A percentile compares a stretch with the other conserved stretches of the same genome.
These are phyloP conservation scores for Tachypleus tridentatus DNA, from an alignment of 1,140 invertebrate genomes.

Conservation along the genomic window DNA sequence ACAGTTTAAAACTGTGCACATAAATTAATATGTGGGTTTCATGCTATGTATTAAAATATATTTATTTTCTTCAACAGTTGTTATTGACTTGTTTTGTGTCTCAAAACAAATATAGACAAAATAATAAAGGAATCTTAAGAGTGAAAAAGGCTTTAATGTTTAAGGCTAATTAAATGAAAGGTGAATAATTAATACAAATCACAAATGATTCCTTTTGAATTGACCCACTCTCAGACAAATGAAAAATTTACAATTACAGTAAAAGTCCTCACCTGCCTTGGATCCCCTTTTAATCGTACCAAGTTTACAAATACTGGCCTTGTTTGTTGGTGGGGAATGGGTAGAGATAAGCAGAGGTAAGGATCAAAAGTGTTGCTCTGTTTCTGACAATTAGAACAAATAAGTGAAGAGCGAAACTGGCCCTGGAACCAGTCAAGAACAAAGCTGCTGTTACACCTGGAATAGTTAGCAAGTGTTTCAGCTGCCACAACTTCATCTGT, in stretches of 20 bases:
- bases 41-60: no score
- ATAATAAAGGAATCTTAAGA: no score
- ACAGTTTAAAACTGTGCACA: no score
- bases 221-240: no score
- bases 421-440: conserved; percentile 80
- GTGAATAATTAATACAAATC: no score
- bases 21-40: no score
- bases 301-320: conserved; percentile 58
- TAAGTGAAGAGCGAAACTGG: conserved; percentile 67
- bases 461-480: conserved; percentile 78
- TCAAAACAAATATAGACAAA: no score
- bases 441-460: conserved; percentile 83
- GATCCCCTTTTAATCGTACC: conserved; percentile 69
- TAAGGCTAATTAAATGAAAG: no score
- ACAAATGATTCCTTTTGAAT: no score
- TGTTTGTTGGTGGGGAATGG: conserved; percentile 61
- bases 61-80: no score
- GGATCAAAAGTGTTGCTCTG: conserved; percentile 96
- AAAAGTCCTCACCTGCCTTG: conserved; percentile 46
- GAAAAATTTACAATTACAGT: background rate
- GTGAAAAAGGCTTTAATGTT: no score
- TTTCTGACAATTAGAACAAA: conserved; percentile 79
- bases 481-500: conserved; percentile 84
- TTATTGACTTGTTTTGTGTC: no score
- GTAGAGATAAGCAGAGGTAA: conserved; percentile 90